Percentiles rank a stretch among this genome's conserved stretches.
Conservation (phyloP, 1,140 invertebrate species). For the Andricus grossulariae region DNA sequence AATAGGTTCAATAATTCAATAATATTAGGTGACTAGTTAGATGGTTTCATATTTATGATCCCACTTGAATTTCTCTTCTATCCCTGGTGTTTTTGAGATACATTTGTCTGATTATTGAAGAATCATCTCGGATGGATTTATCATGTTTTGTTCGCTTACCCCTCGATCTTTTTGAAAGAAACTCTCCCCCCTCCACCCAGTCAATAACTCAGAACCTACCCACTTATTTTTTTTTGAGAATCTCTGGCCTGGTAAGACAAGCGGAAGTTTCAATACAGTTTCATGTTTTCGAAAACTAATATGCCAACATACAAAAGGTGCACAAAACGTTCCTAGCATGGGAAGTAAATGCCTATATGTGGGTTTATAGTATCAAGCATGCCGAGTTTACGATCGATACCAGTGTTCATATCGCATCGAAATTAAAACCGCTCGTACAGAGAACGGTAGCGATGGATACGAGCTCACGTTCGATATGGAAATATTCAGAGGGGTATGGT, state of each 20-base stretch:
- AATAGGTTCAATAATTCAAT: too few relatives aligned
- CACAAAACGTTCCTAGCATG: slow-evolving; percentile 1
- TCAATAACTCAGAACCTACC: too few relatives aligned
- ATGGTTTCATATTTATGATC: too few relatives aligned
- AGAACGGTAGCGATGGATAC: not conserved
- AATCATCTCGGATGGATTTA: too few relatives aligned
- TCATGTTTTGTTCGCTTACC: too few relatives aligned
- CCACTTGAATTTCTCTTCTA: too few relatives aligned
- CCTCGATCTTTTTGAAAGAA: too few relatives aligned
- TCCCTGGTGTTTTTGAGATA: too few relatives aligned
- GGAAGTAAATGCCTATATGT: slow-evolving; percentile 53
- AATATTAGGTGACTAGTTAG: too few relatives aligned
- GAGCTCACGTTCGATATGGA: not conserved
- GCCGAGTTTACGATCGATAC: slow-evolving; percentile 58
- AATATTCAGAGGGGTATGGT: not conserved
- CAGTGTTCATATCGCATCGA: slow-evolving; percentile 51
- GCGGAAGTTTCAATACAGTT: slow-evolving; percentile 10
- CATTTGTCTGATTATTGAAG: too few relatives aligned
- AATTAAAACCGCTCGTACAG: slow-evolving; percentile 51
- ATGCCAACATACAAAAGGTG: slow-evolving; percentile 9
- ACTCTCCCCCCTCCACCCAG: too few relatives aligned
- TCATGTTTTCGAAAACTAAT: slow-evolving; percentile 8
- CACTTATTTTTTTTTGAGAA: too few relatives aligned
- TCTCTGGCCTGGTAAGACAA: not conserved
- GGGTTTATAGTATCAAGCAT: slow-evolving; percentile 58